These are phyloP conservation scores for Synaphobranchus kaupii DNA, from an alignment of 2,797 vertebrate genomes.

Conservation along the genomic window DNA sequence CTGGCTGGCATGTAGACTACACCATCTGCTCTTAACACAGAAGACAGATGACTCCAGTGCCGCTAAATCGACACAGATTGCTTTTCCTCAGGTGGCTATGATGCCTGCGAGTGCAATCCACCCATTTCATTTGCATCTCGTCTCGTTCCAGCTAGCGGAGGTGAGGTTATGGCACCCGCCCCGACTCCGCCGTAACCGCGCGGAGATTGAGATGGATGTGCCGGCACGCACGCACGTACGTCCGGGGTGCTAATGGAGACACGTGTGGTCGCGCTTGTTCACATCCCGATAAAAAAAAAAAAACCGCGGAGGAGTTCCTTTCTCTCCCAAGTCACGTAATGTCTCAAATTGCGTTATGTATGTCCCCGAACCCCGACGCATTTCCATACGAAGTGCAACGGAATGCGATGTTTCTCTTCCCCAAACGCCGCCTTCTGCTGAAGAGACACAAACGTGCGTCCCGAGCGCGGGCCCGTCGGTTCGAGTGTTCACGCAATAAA, in stretches of 20 bases:
- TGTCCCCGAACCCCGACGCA: background rate
- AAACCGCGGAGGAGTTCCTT: constrained; percentile 27
- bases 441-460: constrained; percentile 29
- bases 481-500: background rate
- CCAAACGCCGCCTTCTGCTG: background rate
- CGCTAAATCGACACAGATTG: constrained; percentile 64
- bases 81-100: constrained; percentile 67
- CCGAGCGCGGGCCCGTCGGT: background rate
- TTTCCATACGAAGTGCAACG: constrained; percentile 32
- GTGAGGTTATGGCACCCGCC: constrained; percentile 54
- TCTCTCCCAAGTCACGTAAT: constrained; percentile 24
- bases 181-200: constrained; percentile 46
- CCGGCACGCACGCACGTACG: background rate
- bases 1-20: constrained; percentile 41
- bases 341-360: constrained; percentile 33
- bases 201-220: constrained; percentile 24
- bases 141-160: constrained; percentile 45
- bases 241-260: constrained; percentile 17
- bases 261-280: constrained; percentile 20
- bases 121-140: constrained; percentile 60
- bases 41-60: constrained; percentile 59
- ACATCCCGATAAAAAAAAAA: constrained; percentile 8
- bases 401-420: background rate
- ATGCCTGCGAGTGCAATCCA: constrained; percentile 35
- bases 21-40: constrained; percentile 56